Evolutionary conservation across 2,797 vertebrate genomes (phyloP), one percentile per base, ranked within the genome.

Genomic region (Pseudotriccus pelzelni): DNA sequence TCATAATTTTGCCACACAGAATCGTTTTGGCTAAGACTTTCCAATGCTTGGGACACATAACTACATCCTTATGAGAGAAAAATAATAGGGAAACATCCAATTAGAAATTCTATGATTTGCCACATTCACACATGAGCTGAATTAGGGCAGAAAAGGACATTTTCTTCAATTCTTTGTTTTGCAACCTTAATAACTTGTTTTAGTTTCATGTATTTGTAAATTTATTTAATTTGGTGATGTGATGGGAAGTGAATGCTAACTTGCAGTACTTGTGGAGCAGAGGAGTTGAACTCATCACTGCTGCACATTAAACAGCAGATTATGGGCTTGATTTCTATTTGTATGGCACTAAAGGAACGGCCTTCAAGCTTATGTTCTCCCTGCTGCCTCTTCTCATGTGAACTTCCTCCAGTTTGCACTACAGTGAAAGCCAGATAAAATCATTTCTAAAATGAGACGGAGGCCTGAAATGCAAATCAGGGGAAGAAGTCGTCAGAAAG

Each of bases 381-480:
- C 69, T 75, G n/a, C 59, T 73, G 60, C 53, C 52, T 44, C 60
- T 59, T 89, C 74, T 63, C 68, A 63, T 36, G 22, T 77, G 70
- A 90, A 90, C 80, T 62, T 90, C 84, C n/a, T 84, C 79, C 70
- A 74, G 56, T 36, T 36, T 91, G 60, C 64, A 69, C 76, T 66
- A 50, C 1, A 85, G 58, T 39, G 55, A 74, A 85, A 82, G 67
- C 36, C 66, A 95, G 93, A 96, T 89, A 95, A 72, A 91, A 97
- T 95, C 9, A 81, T 73, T 88, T 79, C 52, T 36, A 77, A 95
- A 92, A 60, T 3, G 72, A 88, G 36, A 59, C 0, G 0, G 46
- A 94, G 84, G 28, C 24, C 88, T 89, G 84, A 96, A 95, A 95
- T 80, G 63, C 91, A 96, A 91, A 95, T 84, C 56, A 72, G 72